Percentiles rank a stretch among this genome's conserved stretches.
Conservation (phyloP, 2,888 invertebrate species). For the Emmelina monodactyla region DNA sequence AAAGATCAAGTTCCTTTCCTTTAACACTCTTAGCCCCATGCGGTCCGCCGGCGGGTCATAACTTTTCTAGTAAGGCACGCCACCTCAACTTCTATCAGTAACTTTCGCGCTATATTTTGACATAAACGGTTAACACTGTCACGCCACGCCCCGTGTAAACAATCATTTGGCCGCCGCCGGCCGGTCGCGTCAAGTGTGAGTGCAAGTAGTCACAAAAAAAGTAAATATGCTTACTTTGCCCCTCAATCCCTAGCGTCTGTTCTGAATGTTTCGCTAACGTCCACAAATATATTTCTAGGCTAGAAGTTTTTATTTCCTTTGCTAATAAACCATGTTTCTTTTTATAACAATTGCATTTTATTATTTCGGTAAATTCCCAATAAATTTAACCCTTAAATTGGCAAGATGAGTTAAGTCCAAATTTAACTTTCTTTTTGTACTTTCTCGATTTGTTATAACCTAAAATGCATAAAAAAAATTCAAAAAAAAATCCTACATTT, state of each 20-base stretch:
- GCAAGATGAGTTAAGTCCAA: too few species aligned
- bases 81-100: not conserved
- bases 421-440: too few species aligned
- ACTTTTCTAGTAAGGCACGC: not conserved
- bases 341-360: not conserved
- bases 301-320: not conserved
- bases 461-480: too few species aligned
- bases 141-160: not conserved
- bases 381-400: too few species aligned
- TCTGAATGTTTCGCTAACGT: not conserved
- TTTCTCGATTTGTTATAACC: too few species aligned
- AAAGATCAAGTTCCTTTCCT: too few species aligned
- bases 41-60: not conserved
- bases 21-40: not conserved
- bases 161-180: not conserved
- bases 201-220: not conserved
- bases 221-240: not conserved
- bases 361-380: too few species aligned
- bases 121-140: not conserved
- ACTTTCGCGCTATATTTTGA: not conserved
- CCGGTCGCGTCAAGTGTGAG: not conserved
- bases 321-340: not conserved
- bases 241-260: not conserved
- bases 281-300: not conserved
- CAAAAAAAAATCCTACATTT: too few species aligned